Conservation (phyloP, 2,113 vertebrate species). For the Pomatostomus ruficeps region DNA sequence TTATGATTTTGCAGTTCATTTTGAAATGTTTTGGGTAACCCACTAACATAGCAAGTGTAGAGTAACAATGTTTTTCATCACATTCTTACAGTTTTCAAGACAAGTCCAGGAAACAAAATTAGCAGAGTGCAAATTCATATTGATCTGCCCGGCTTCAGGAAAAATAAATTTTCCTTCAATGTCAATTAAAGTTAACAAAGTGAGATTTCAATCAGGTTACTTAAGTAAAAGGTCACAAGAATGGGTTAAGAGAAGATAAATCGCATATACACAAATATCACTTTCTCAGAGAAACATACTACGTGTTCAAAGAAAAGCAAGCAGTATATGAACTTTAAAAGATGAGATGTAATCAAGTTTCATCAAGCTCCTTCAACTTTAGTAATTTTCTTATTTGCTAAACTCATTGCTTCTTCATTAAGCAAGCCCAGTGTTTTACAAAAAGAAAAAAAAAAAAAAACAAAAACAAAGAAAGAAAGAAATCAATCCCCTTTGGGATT, state of each 20-base stretch:
- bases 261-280: not conserved
- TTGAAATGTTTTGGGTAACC: not conserved
- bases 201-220: slow-evolving; percentile 15
- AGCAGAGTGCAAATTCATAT: slow-evolving; percentile 36
- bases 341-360: not conserved
- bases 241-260: slow-evolving; percentile 7
- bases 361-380: not conserved
- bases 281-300: not conserved
- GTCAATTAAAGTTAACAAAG: slow-evolving; percentile 58
- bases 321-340: not conserved
- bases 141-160: not conserved
- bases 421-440: not conserved
- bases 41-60: not conserved
- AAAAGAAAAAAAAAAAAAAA: not conserved
- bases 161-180: slow-evolving; percentile 47
- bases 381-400: not conserved
- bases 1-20: not conserved
- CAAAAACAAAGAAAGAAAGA: not conserved
- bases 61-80: not conserved
- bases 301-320: not conserved
- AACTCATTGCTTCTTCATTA: not conserved
- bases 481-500: not conserved
- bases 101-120: slow-evolving; percentile 11
- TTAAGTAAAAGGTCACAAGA: slow-evolving; percentile 33
- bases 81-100: not conserved